Percentiles rank a stretch among this genome's conserved stretches.
Conservation (phyloP, 2,888 invertebrate species). For the Phymatocera aterrima region DNA sequence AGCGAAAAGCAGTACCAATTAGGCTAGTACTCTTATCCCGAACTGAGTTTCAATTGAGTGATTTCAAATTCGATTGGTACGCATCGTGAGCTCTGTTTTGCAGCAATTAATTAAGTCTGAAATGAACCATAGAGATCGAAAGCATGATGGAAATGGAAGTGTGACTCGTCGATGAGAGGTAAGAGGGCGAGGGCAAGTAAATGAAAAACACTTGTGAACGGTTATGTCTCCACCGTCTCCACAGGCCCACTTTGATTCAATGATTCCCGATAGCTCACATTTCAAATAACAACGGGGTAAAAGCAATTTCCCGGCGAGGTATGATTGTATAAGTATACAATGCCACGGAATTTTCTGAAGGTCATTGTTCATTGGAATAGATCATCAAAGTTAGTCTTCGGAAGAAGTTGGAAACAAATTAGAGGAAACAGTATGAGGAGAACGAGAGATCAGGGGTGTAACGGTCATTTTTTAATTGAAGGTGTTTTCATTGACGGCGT, state of each 20-base stretch:
- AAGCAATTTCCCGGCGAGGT: constrained; percentile 1
- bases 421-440: too few species aligned
- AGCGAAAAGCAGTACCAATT: background rate
- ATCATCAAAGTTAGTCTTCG: too few species aligned
- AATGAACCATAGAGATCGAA: constrained; percentile 1
- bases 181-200: background rate
- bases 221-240: constrained; percentile 1
- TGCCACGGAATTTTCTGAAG: background rate
- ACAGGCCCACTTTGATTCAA: constrained; percentile 4
- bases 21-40: background rate
- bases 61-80: constrained; percentile 14
- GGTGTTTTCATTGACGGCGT: too few species aligned
- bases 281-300: constrained; percentile 9
- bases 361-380: background rate
- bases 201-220: constrained; percentile 7
- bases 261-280: constrained; percentile 8
- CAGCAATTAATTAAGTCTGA: constrained; percentile 22
- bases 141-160: background rate
- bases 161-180: background rate
- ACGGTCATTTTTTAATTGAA: too few species aligned
- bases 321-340: background rate
- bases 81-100: background rate
- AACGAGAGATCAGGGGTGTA: too few species aligned
- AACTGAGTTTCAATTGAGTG: constrained; percentile 10
- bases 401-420: too few species aligned